These are phyloP conservation scores for Syrphus vitripennis DNA, from an alignment of 2,888 invertebrate species.

Conservation along the genomic window DNA sequence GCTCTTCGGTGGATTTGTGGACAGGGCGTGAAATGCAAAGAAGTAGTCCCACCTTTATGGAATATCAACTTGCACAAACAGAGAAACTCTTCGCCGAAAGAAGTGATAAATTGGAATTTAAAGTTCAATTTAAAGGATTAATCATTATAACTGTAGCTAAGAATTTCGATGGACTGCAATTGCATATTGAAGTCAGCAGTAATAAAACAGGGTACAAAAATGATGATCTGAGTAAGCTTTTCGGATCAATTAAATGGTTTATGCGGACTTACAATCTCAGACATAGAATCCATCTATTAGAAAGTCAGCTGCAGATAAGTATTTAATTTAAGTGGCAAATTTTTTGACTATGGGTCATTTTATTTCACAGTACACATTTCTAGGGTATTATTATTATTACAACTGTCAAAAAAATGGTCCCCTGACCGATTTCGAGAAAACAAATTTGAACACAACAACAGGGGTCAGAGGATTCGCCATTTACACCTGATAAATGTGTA, in stretches of 20 bases:
- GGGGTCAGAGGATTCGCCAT: too few relatives aligned
- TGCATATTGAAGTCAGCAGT: conserved; percentile 72
- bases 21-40: conserved; percentile 75
- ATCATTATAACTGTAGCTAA: conserved; percentile 72
- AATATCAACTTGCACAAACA: conserved; percentile 75
- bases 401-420: too few relatives aligned
- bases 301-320: background rate
- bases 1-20: conserved; percentile 77
- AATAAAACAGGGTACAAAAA: background rate
- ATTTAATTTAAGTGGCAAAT: background rate
- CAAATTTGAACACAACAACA: too few relatives aligned
- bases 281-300: background rate
- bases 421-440: too few relatives aligned
- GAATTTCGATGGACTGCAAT: conserved; percentile 72
- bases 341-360: background rate
- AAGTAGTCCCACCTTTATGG: conserved; percentile 72
- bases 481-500: too few relatives aligned
- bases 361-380: too few relatives aligned
- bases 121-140: conserved; percentile 74
- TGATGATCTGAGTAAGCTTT: background rate
- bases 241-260: background rate
- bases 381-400: too few relatives aligned
- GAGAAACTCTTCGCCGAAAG: conserved; percentile 72
- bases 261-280: background rate
- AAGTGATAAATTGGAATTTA: conserved; percentile 69